phyloP scores from a whole-genome alignment of 2,113 vertebrate genomes.

The Solea solea region DNA sequence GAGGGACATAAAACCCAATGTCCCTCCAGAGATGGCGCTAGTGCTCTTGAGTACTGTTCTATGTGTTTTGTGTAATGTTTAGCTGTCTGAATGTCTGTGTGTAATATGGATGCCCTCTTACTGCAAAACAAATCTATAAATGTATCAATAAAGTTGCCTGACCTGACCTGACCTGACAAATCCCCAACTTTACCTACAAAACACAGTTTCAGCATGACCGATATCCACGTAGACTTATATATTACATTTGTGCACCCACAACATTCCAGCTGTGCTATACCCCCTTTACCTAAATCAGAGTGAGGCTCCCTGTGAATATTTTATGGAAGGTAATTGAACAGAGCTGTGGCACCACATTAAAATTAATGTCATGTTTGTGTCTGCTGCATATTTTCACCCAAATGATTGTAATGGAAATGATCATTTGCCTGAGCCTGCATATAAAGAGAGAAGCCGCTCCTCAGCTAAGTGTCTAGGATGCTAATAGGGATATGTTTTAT shows the following conservation, averaged over 20 bases:
- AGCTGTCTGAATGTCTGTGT: too few species aligned
- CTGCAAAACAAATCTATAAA: too few species aligned
- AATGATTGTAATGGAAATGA: conserved; percentile 79
- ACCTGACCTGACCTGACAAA: not conserved
- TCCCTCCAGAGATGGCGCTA: too few species aligned
- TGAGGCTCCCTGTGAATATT: conserved; percentile 76
- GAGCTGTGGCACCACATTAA: conserved; percentile 73
- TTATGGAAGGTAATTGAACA: conserved; percentile 77
- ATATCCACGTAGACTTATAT: conserved; percentile 12
- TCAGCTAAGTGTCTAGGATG: conserved; percentile 63
- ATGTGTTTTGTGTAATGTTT: too few species aligned
- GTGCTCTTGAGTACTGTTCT: too few species aligned
- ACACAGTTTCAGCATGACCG: conserved; percentile 16
- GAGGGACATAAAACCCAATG: too few species aligned
- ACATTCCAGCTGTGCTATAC: conserved; percentile 49
- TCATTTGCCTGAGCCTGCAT: conserved; percentile 69
- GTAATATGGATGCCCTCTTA: too few species aligned
- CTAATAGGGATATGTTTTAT: conserved; percentile 74
- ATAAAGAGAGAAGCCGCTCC: conserved; percentile 55
- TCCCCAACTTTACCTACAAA: conserved; percentile 13
- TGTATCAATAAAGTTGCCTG: too few species aligned
- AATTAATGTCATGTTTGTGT: conserved; percentile 79
- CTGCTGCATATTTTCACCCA: conserved; percentile 71
- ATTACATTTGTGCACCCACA: conserved; percentile 22
- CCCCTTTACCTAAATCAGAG: conserved; percentile 61